Evolutionary conservation across 2,888 invertebrate species (phyloP).

Genomic region (Polia nebulosa): DNA sequence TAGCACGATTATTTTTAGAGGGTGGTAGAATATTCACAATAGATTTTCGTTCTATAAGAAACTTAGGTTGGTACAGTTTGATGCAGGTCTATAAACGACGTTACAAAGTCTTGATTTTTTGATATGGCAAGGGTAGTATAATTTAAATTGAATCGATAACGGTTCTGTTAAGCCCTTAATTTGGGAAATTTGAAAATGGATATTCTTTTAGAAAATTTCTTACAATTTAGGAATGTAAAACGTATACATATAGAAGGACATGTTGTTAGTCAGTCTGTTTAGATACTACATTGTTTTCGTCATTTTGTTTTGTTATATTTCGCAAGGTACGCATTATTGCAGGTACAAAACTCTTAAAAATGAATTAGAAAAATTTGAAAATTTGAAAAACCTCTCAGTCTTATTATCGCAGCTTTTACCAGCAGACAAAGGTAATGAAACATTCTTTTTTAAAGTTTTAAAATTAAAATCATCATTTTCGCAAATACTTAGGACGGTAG

Average conservation of each 20-base stretch:
- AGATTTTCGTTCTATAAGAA: constrained; percentile 8
- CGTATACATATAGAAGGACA: constrained; percentile 78
- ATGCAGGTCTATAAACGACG: constrained; percentile 14
- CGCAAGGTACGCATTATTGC: constrained; percentile 58
- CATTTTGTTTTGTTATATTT: constrained; percentile 60
- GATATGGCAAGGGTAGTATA: constrained; percentile 42
- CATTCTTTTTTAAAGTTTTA: constrained; percentile 38
- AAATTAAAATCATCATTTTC: constrained; percentile 43
- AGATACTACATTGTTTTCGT: constrained; percentile 74
- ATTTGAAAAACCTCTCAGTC: constrained; percentile 86
- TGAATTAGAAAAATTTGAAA: constrained; percentile 86
- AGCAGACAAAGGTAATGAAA: constrained; percentile 61
- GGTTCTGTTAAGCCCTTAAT: constrained; percentile 37
- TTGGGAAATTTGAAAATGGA: constrained; percentile 39
- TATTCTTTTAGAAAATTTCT: constrained; percentile 57
- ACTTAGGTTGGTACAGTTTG: constrained; percentile 6
- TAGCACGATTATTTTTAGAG: background rate
- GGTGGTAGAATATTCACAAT: constrained; percentile 23
- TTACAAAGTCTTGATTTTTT: constrained; percentile 28
- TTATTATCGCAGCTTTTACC: constrained; percentile 80
- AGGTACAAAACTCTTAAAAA: constrained; percentile 78
- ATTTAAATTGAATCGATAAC: constrained; percentile 2
- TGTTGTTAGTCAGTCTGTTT: constrained; percentile 79
- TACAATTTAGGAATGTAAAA: constrained; percentile 71
- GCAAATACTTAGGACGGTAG: constrained; percentile 73